phyloP scores from a whole-genome alignment of 2,113 vertebrate genomes.

The Alethe diademata region DNA sequence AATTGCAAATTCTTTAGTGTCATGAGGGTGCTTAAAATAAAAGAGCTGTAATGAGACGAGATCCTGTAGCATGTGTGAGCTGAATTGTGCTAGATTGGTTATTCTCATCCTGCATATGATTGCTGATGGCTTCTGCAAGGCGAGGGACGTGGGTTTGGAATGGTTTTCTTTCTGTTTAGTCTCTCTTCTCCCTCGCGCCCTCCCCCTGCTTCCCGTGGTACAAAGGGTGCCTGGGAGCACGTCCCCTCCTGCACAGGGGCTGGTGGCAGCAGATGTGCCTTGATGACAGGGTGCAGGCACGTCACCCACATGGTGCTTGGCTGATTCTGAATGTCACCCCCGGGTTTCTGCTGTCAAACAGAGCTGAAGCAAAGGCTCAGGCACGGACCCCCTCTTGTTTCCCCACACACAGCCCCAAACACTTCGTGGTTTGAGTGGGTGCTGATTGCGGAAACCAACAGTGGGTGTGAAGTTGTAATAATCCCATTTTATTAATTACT shows the following conservation, averaged over 20 bases:
- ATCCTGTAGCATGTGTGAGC: conserved; percentile 61
- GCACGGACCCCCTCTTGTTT: conserved; percentile 8
- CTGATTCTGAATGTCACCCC: not conserved
- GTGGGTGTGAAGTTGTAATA: conserved; percentile 47
- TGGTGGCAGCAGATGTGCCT: conserved; percentile 53
- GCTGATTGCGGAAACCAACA: not conserved
- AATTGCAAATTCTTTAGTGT: conserved; percentile 63
- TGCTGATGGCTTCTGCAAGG: conserved; percentile 63
- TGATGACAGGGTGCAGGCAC: conserved; percentile 31
- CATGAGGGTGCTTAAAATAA: conserved; percentile 66
- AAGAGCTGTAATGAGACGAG: conserved; percentile 70
- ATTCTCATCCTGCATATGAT: conserved; percentile 65
- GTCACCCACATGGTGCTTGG: not conserved
- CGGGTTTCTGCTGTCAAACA: not conserved
- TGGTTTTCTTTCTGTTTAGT: conserved; percentile 54
- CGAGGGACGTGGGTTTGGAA: conserved; percentile 36
- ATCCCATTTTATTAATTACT: conserved; percentile 47
- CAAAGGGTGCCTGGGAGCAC: not conserved
- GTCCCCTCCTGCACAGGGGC: conserved; percentile 12
- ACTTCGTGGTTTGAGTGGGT: not conserved
- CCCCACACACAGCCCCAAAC: not conserved
- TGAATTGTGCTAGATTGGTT: conserved; percentile 72
- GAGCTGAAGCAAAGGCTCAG: not conserved
- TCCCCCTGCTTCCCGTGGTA: conserved; percentile 25
- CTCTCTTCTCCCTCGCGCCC: not conserved